Base-by-base conservation (phyloP, 2,113 vertebrate species). In the Atherinomorus stipes region DNA sequence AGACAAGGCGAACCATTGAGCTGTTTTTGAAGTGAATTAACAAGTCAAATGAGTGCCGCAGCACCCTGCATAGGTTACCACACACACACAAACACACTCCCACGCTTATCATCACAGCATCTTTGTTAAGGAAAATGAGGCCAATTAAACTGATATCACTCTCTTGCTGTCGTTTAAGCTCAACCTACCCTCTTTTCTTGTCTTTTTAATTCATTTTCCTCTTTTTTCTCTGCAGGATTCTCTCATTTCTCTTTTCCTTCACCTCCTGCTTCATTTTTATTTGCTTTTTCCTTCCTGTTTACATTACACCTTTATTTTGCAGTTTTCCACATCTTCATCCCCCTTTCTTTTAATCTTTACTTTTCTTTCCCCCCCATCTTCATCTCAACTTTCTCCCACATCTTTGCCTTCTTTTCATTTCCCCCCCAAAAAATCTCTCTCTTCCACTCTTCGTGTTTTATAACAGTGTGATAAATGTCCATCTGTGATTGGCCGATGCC, bases 31-130 rank as follows among this genome's bases (percentile, higher is more conserved):
- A 82, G 88, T 83, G 85, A 90, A 92, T 92, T 90, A 92, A 90
- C 90, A 92, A 92, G 89, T 89, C 90, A 91, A 91, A 91, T 91
- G 87, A 91, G 87, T 63, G 80, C 81, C 22, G 84, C 87, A 89
- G 87, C 79, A 85, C 78, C 78, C 84, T 85, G 86, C 78, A 88
- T 88, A 90, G 86, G 88, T 88, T 90, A 79, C 40, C 78, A 60
- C 76, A 65, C 83, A 78, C 79, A 63, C 76, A 78, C 79, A 72
- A 62, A 68, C 77, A 70, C 83, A 78, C 80, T 60, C 80, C 56
- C 82, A 86, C 80, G 49, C 85, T 82, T 70, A 89, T 81, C 88
- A 89, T 84, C 72, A 83, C 82, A 63, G 85, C 60, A 40, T 85
- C 88, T 86, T 89, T 87, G 89, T 87, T 76, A 44, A 84, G 58